These are phyloP conservation scores for Heliconius congener DNA, from an alignment of 1,140 invertebrate genomes.

Conservation along the genomic window DNA sequence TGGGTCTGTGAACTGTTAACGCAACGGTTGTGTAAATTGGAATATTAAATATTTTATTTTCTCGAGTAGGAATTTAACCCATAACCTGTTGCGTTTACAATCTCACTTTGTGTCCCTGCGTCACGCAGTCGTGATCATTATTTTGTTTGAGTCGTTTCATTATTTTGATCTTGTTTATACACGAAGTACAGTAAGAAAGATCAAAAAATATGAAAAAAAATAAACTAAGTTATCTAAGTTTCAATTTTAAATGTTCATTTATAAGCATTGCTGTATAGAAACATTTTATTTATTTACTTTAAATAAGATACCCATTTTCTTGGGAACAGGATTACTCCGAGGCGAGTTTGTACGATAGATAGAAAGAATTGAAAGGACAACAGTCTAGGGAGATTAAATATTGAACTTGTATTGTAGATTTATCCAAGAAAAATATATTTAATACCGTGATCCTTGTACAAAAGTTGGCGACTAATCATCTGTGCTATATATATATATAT, in stretches of 20 bases:
- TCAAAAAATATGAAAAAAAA: not conserved
- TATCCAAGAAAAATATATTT: not conserved
- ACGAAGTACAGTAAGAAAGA: too few species aligned
- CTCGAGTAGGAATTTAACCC: too few species aligned
- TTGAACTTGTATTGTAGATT: slow-evolving; percentile 1
- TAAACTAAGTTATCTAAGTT: not conserved
- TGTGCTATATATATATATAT: too few species aligned
- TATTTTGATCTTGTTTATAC: not conserved
- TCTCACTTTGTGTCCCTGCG: too few species aligned
- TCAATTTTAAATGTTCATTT: not conserved
- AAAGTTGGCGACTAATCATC: not conserved
- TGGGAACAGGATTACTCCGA: not conserved
- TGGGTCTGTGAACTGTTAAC: too few species aligned
- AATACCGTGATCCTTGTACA: not conserved
- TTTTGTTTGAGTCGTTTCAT: too few species aligned
- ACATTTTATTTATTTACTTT: slow-evolving; percentile 8
- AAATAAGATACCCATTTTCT: not conserved
- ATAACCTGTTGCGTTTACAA: too few species aligned
- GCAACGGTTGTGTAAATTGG: too few species aligned
- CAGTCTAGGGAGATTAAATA: not conserved
- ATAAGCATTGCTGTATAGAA: not conserved
- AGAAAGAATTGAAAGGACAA: slow-evolving; percentile 11
- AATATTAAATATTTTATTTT: too few species aligned
- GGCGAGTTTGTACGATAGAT: not conserved
- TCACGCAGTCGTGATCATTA: too few species aligned